Conservation (phyloP, 2,888 invertebrate genomes). For the Cerceris ruficornis region DNA sequence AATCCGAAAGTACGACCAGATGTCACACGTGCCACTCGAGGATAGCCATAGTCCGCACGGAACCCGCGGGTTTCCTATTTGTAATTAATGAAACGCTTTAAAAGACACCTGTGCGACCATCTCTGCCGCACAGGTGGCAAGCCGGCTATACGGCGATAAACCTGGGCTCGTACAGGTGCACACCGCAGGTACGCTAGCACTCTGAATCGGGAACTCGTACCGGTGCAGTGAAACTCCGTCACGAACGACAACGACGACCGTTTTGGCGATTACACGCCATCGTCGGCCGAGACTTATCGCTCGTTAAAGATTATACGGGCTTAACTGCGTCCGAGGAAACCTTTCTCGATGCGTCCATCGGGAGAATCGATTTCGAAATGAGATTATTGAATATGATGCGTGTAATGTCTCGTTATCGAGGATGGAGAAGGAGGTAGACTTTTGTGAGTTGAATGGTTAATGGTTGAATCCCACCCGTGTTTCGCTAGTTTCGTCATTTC, state of each 20-base stretch:
- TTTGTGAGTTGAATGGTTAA: too few species aligned
- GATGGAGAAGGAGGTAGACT: too few species aligned
- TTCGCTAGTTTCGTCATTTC: too few species aligned
- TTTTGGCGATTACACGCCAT: conserved; percentile 61
- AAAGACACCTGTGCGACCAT: conserved; percentile 76
- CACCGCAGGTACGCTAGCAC: conserved; percentile 58
- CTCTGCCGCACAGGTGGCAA: conserved; percentile 73
- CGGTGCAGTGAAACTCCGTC: conserved; percentile 60
- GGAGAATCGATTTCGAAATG: conserved; percentile 12
- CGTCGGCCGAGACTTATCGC: conserved; percentile 49
- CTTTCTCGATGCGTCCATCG: neutral
- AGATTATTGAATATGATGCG: conserved; percentile 10
- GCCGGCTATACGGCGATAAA: conserved; percentile 64
- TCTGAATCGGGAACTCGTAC: conserved; percentile 65
- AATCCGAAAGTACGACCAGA: conserved; percentile 50
- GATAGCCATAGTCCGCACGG: conserved; percentile 32
- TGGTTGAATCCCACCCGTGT: too few species aligned
- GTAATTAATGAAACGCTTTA: conserved; percentile 76
- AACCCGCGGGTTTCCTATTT: conserved; percentile 65
- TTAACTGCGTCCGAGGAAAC: conserved; percentile 19
- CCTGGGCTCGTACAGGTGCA: conserved; percentile 66
- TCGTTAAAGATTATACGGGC: conserved; percentile 50
- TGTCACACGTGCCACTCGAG: conserved; percentile 38
- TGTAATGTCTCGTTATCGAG: too few species aligned
- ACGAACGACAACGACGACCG: conserved; percentile 50